Conservation (phyloP, 2,888 invertebrate genomes). For the Theretra japonica region DNA sequence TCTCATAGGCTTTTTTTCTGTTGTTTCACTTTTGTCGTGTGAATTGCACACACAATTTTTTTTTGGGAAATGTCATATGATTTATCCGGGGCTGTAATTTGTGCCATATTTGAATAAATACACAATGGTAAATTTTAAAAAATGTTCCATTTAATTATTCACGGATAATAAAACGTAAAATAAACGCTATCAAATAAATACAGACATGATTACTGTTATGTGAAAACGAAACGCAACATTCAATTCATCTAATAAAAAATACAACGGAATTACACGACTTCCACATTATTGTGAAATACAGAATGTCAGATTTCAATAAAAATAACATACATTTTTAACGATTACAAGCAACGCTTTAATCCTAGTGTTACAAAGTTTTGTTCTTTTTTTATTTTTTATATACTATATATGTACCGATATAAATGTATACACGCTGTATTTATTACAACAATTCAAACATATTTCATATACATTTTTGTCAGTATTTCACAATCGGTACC, state of each 20-base stretch:
- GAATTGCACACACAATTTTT: too few species aligned
- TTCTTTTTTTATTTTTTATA: slow-evolving; percentile 29
- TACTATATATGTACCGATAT: slow-evolving; percentile 37
- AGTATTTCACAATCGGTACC: slow-evolving; percentile 51
- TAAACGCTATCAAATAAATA: slow-evolving; percentile 24
- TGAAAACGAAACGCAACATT: slow-evolving; percentile 20
- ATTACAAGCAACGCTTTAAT: slow-evolving; percentile 24
- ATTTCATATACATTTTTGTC: slow-evolving; percentile 29
- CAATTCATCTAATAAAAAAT: slow-evolving; percentile 18
- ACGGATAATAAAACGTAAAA: slow-evolving; percentile 27
- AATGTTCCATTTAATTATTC: slow-evolving; percentile 29
- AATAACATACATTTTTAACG: slow-evolving; percentile 13
- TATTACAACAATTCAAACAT: slow-evolving; percentile 34
- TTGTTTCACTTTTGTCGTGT: too few species aligned
- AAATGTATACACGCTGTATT: slow-evolving; percentile 40
- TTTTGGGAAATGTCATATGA: too few species aligned
- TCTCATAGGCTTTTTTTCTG: too few species aligned
- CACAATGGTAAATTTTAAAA: slow-evolving; percentile 21
- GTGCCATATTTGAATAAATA: not conserved
- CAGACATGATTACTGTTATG: slow-evolving; percentile 17
- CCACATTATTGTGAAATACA: not conserved
- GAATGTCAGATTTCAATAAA: slow-evolving; percentile 13
- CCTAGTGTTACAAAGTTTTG: slow-evolving; percentile 21
- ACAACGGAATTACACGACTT: not conserved
- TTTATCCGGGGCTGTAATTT: not conserved